Percentiles rank a stretch among this genome's conserved stretches.
phyloP scores from a whole-genome alignment of 2,113 vertebrate genomes.

The Pygoscelis adeliae region DNA sequence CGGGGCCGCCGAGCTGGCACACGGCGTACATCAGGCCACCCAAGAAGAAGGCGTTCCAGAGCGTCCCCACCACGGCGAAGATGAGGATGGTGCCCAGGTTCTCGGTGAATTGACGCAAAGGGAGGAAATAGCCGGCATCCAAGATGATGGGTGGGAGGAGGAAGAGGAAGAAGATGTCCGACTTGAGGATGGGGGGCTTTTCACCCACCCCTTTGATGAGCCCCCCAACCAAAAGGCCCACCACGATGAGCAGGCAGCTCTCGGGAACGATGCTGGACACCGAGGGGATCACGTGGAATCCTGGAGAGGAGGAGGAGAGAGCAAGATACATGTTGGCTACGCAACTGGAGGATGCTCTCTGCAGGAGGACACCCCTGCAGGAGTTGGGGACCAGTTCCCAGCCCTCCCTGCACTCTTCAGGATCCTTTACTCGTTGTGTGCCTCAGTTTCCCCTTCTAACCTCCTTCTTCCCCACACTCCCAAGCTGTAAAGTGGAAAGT shows the following conservation, averaged over 20 bases:
- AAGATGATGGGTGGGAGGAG: conserved; percentile 97
- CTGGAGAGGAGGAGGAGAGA: conserved; percentile 66
- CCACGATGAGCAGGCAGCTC: conserved; percentile 95
- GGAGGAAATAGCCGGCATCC: conserved; percentile 97
- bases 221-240: conserved; percentile 92
- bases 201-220: conserved; percentile 90
- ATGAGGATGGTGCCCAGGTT: conserved; percentile 98
- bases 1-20: conserved; percentile 79
- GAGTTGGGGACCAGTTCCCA: not conserved
- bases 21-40: conserved; percentile 88
- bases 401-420: not conserved
- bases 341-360: not conserved
- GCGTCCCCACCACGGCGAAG: conserved; percentile 94
- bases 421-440: not conserved
- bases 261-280: conserved; percentile 91
- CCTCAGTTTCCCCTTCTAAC: not conserved
- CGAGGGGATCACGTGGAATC: conserved; percentile 92
- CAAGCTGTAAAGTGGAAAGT: not conserved
- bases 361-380: not conserved
- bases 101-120: conserved; percentile 93
- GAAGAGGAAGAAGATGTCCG: conserved; percentile 89
- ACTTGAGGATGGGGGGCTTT: conserved; percentile 82
- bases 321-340: rapidly evolving
- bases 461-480: not conserved
- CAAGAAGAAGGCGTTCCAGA: conserved; percentile 96